Percentiles rank a stretch among this genome's conserved stretches.
These are phyloP conservation scores for Takifugu bimaculatus DNA, from an alignment of 2,113 vertebrate genomes.

Conservation along the genomic window DNA sequence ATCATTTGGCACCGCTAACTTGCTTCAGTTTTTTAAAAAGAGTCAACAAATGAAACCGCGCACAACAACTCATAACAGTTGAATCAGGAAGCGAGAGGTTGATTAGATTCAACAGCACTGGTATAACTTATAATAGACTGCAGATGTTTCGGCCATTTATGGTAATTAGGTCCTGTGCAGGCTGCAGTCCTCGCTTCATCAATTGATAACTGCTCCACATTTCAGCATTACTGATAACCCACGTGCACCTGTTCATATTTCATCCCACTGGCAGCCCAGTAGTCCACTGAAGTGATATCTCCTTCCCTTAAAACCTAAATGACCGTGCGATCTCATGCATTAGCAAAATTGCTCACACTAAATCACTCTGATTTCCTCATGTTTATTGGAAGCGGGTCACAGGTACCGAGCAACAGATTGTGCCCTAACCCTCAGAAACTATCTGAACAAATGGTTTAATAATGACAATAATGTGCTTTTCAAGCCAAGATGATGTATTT, in stretches of 20 bases:
- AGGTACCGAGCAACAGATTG: neutral
- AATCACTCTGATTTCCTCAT: neutral
- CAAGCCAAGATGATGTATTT: no score
- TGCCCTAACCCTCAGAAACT: neutral
- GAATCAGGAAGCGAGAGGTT: neutral
- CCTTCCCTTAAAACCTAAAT: neutral
- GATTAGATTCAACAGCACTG: neutral
- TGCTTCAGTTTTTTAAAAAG: neutral
- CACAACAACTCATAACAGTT: neutral
- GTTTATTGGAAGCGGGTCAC: no score
- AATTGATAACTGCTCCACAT: no score
- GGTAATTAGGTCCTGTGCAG: neutral
- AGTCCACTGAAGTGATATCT: slow-evolving; percentile 2
- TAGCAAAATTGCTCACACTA: neutral
- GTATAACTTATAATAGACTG: neutral
- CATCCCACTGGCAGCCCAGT: neutral
- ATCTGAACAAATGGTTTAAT: no score
- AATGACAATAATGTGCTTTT: no score
- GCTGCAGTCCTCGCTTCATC: no score
- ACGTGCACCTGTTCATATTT: neutral
- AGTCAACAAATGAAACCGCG: neutral
- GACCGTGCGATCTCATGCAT: neutral
- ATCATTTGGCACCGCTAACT: neutral
- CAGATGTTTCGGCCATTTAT: neutral
- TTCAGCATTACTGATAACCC: neutral